phyloP scores from a whole-genome alignment of 1,140 invertebrate genomes.

The Probaryconus sp. region DNA sequence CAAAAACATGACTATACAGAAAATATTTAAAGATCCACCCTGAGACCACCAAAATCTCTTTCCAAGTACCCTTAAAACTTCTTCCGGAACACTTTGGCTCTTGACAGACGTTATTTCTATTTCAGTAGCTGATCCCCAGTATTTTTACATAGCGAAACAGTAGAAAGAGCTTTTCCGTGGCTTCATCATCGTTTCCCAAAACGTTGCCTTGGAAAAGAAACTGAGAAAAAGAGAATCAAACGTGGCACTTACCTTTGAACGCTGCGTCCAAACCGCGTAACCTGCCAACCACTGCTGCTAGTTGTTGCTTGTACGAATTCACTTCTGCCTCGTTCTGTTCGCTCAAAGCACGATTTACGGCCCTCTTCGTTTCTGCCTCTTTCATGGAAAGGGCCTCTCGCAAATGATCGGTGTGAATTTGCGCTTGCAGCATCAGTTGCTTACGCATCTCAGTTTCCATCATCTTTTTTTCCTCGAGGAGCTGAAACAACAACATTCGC shows the following conservation, averaged over 20 bases:
- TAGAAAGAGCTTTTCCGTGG: too few relatives aligned
- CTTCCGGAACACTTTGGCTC: too few relatives aligned
- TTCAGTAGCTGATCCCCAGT: too few relatives aligned
- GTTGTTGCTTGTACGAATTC: conserved; percentile 85
- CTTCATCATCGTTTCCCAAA: too few relatives aligned
- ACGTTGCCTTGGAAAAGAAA: too few relatives aligned
- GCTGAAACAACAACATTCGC: conserved; percentile 75
- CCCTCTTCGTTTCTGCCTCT: conserved; percentile 83
- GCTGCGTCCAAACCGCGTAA: conserved; percentile 92
- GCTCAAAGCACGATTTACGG: conserved; percentile 82
- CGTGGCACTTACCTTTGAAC: conserved; percentile 84
- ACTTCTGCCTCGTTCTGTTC: conserved; percentile 85
- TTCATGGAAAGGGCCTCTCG: conserved; percentile 85
- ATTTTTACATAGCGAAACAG: too few relatives aligned
- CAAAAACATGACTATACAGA: too few relatives aligned
- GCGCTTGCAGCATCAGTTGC: conserved; percentile 88
- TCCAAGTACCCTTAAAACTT: too few relatives aligned
- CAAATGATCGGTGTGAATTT: conserved; percentile 90
- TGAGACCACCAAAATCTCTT: too few relatives aligned
- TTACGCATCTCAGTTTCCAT: conserved; percentile 86
- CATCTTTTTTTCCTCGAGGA: conserved; percentile 81
- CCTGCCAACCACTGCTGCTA: conserved; percentile 89
- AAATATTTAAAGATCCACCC: too few relatives aligned
- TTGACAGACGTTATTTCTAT: too few relatives aligned
- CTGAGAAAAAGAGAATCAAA: conserved; percentile 42